phyloP scores from a whole-genome alignment of 2,797 vertebrate genomes.

The Danionella dracula region DNA sequence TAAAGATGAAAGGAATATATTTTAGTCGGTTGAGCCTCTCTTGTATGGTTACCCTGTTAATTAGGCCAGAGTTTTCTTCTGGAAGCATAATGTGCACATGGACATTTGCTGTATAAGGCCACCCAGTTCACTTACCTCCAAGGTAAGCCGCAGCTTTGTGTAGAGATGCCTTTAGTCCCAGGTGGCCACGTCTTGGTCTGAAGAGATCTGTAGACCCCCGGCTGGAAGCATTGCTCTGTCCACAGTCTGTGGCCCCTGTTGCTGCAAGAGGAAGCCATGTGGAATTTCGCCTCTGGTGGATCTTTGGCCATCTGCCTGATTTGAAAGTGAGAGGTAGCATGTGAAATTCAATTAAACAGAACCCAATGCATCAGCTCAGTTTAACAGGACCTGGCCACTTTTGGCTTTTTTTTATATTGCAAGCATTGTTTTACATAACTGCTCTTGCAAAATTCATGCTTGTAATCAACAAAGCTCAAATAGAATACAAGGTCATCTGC shows the following conservation, averaged over 20 bases:
- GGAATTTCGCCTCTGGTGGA: slow-evolving; percentile 40
- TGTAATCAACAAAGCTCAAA: slow-evolving; percentile 47
- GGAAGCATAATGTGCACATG: slow-evolving; percentile 52
- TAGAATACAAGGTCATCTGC: slow-evolving; percentile 35
- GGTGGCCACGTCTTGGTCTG: slow-evolving; percentile 3
- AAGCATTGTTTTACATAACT: not conserved
- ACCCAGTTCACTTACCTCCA: slow-evolving; percentile 50
- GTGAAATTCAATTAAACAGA: slow-evolving; percentile 54
- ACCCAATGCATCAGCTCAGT: slow-evolving; percentile 39
- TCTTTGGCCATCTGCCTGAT: slow-evolving; percentile 53
- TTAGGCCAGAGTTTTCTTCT: slow-evolving; percentile 54
- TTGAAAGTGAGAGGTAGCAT: slow-evolving; percentile 47
- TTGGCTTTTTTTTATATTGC: slow-evolving; percentile 8
- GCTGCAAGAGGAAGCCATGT: slow-evolving; percentile 31
- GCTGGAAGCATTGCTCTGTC: slow-evolving; percentile 6
- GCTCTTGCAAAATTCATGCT: no score
- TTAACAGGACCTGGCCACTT: slow-evolving; percentile 39
- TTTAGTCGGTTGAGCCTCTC: slow-evolving; percentile 59
- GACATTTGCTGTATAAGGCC: slow-evolving; percentile 55
- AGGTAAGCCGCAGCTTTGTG: not conserved
- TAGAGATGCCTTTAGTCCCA: slow-evolving; percentile 16
- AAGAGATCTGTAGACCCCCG: slow-evolving; percentile 14
- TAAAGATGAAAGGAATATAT: slow-evolving; percentile 69
- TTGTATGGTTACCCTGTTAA: slow-evolving; percentile 47
- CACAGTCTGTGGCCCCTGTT: slow-evolving; percentile 24